A percentile compares a stretch with the other conserved stretches of the same genome.
These are phyloP conservation scores for Mesembrinibis cayennensis DNA, from an alignment of 2,113 vertebrate species.

Conservation along the genomic window DNA sequence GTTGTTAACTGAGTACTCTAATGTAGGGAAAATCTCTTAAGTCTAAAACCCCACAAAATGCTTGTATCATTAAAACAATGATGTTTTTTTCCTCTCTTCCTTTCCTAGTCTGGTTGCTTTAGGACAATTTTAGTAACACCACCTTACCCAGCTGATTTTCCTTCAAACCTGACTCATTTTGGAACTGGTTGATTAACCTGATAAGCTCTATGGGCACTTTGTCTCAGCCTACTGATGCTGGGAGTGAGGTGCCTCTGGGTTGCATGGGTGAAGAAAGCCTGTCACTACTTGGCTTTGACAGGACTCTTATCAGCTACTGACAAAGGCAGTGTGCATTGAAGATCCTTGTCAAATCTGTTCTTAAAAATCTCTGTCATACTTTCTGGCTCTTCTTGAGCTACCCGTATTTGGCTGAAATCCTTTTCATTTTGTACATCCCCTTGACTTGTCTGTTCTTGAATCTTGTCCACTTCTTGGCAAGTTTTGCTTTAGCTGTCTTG, in stretches of 20 bases:
- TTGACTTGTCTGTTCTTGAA: constrained; percentile 37
- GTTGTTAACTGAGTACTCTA: constrained; percentile 31
- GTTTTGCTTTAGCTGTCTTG: background rate
- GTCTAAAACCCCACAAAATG: background rate
- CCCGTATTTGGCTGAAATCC: background rate
- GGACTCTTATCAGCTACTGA: constrained; percentile 18
- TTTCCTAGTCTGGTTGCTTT: background rate
- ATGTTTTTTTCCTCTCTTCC: background rate
- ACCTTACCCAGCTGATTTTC: background rate
- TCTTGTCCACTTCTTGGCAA: constrained; percentile 44
- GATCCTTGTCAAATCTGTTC: constrained; percentile 43
- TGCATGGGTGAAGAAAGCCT: background rate
- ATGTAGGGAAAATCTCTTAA: background rate
- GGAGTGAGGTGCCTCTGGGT: background rate
- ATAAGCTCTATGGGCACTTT: background rate
- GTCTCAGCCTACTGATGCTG: background rate
- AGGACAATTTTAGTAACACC: background rate
- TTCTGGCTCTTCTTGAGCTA: background rate
- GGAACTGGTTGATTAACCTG: background rate
- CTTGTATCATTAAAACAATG: background rate
- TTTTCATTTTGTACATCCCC: background rate
- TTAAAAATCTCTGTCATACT: constrained; percentile 10
- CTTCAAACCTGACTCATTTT: background rate
- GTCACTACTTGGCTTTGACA: constrained; percentile 35
- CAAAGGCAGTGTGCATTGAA: background rate